phyloP scores from a whole-genome alignment of 2,113 vertebrate species.

The Cyrtonyx montezumae region DNA sequence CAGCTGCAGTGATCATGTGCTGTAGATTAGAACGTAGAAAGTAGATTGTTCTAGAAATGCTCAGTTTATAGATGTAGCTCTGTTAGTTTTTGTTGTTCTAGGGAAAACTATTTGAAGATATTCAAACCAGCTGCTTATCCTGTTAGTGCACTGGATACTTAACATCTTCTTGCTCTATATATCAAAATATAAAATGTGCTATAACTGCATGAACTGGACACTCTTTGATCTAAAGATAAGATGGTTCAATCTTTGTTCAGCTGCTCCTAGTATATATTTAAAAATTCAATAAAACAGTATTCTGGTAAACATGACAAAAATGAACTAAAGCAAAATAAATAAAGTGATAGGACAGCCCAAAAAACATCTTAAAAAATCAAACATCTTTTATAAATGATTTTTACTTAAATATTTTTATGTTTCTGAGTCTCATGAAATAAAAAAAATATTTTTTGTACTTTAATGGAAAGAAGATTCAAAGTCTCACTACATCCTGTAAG shows the following conservation, averaged over 20 bases:
- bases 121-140: slow-evolving; percentile 23
- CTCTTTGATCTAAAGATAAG: background rate
- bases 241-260: background rate
- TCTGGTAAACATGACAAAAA: background rate
- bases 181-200: slow-evolving; percentile 37
- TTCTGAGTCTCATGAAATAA: background rate
- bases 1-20: background rate
- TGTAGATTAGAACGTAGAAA: slow-evolving; percentile 3
- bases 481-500: background rate
- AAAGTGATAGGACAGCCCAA: background rate
- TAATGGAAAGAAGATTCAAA: background rate
- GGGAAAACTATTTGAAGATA: background rate
- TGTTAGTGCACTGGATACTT: background rate
- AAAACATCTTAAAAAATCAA: background rate
- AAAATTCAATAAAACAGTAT: background rate
- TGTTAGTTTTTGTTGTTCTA: background rate
- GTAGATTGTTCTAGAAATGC: background rate
- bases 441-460: background rate
- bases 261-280: background rate
- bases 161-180: background rate
- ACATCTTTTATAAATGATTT: background rate
- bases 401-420: background rate
- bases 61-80: background rate
- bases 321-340: background rate
- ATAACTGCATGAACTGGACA: background rate